Conservation (phyloP, 2,888 invertebrate genomes). For the Abscondita cerata region DNA sequence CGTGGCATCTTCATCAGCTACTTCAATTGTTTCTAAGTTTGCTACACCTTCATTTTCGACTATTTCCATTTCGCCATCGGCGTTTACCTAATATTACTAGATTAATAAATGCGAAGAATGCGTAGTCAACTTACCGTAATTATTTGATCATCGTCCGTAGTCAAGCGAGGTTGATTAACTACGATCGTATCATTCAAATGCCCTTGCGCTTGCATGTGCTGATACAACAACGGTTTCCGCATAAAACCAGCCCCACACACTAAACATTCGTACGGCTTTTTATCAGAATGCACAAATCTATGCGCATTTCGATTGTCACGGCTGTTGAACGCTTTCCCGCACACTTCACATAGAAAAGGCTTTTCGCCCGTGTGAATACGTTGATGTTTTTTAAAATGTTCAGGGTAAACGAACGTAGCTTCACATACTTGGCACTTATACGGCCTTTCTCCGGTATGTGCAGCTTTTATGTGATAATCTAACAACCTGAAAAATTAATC, state of each 20-base stretch:
- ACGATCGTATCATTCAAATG: constrained; percentile 83
- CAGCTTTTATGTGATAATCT: constrained; percentile 82
- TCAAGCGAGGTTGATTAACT: constrained; percentile 79
- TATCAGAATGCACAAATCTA: constrained; percentile 83
- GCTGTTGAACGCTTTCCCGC: constrained; percentile 84
- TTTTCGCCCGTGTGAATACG: constrained; percentile 80
- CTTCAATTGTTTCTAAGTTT: constrained; percentile 39
- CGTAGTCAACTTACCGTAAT: constrained; percentile 54
- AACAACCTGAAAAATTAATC: constrained; percentile 63
- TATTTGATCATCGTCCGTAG: constrained; percentile 63
- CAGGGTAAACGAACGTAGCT: constrained; percentile 84
- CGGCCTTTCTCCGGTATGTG: constrained; percentile 81
- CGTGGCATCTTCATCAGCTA: constrained; percentile 40
- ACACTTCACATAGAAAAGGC: constrained; percentile 77
- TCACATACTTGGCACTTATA: constrained; percentile 74
- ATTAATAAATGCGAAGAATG: too few species aligned
- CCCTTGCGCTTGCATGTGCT: constrained; percentile 77
- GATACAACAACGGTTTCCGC: constrained; percentile 79
- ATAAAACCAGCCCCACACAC: constrained; percentile 84
- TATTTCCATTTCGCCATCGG: constrained; percentile 55
- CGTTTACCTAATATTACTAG: constrained; percentile 48
- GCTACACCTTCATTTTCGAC: constrained; percentile 42
- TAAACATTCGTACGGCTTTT: constrained; percentile 85
- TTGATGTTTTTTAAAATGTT: constrained; percentile 82
- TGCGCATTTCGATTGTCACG: constrained; percentile 86